phyloP scores from a whole-genome alignment of 1,140 invertebrate species.

The Scaptomyza pallida region DNA sequence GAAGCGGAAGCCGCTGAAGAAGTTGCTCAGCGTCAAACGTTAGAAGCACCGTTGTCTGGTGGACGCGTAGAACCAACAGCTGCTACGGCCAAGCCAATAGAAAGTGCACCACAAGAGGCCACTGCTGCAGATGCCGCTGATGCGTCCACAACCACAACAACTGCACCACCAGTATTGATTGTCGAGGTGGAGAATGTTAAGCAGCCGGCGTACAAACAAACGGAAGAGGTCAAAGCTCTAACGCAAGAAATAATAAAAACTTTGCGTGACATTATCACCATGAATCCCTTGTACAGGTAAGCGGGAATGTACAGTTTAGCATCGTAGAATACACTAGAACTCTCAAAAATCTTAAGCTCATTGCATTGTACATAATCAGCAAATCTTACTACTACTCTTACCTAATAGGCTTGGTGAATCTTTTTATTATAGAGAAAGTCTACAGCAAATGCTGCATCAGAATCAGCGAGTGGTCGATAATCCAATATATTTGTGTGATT shows the following conservation, averaged over 20 bases:
- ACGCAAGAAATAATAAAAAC: conserved; percentile 99
- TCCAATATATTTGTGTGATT: conserved; percentile 98
- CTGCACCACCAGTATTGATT: conserved; percentile 90
- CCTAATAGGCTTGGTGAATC: conserved; percentile 10
- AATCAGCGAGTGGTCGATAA: conserved; percentile 98
- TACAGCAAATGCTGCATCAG: conserved; percentile 97
- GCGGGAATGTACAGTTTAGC: conserved; percentile 1
- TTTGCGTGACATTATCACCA: conserved; percentile 97
- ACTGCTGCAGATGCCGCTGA: conserved; percentile 59
- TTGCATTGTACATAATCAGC: not conserved
- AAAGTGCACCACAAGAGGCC: not conserved
- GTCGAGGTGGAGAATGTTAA: conserved; percentile 97
- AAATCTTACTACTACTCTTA: conserved; percentile 6
- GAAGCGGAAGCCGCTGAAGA: conserved; percentile 40
- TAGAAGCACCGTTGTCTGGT: conserved; percentile 49
- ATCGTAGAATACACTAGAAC: not conserved
- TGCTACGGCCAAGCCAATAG: not conserved
- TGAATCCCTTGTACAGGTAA: conserved; percentile 95
- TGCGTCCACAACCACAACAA: conserved; percentile 49
- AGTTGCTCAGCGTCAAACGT: conserved; percentile 42
- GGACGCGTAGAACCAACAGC: conserved; percentile 31
- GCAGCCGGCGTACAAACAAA: conserved; percentile 95
- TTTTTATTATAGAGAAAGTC: conserved; percentile 87
- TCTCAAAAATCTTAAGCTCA: not conserved
- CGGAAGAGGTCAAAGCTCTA: conserved; percentile 97